Evolutionary conservation across 1,140 invertebrate genomes (phyloP), one percentile per base, ranked within the genome.

Genomic region (Nixonia krombeini): DNA sequence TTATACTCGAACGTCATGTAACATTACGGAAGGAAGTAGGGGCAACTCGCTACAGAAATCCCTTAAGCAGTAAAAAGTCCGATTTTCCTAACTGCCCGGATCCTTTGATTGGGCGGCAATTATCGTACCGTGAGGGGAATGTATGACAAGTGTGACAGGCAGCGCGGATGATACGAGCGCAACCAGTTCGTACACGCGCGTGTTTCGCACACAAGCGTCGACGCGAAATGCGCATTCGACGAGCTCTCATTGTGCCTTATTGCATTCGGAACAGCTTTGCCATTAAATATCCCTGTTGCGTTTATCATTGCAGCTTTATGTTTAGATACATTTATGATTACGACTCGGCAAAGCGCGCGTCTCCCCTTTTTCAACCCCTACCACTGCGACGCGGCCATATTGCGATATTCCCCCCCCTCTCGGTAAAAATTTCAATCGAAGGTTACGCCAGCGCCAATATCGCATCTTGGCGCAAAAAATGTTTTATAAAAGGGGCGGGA

Each of bases 301-400:
- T 67, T 71, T 70, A 72, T 73, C 71, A 72, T 69, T 70, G 63
- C 59, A 52, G 66, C 57, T 75, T 75, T 75, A 73, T 62, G 61
- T 64, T 76, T 75, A n/a, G n/a, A n/a, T 70, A 66, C 63, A 63
- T 65, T 70, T 73, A 67, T 45, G 55, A 42, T 51, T 38, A 33
- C 38, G 59, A 31, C 45, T 47, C 13, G 12, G 7, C 35, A 5
- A 18, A 16, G 26, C 33, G 50, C 41, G 12, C 41, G 35, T 35
- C 25, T 16, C 7, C 13, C 15, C 2, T 13, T 1, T 35, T 10
- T n/a, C n/a, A n/a, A n/a, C n/a, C n/a, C n/a, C n/a, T n/a, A n/a
- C n/a, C n/a, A n/a, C n/a, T n/a, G n/a, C n/a, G n/a, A n/a, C n/a
- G n/a, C n/a, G n/a, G n/a, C n/a, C n/a, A n/a, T n/a, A n/a, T n/a